A percentile compares a stretch with the other conserved stretches of the same genome.
phyloP scores from a whole-genome alignment of 2,888 invertebrate genomes.

The Heliothis peltigera region DNA sequence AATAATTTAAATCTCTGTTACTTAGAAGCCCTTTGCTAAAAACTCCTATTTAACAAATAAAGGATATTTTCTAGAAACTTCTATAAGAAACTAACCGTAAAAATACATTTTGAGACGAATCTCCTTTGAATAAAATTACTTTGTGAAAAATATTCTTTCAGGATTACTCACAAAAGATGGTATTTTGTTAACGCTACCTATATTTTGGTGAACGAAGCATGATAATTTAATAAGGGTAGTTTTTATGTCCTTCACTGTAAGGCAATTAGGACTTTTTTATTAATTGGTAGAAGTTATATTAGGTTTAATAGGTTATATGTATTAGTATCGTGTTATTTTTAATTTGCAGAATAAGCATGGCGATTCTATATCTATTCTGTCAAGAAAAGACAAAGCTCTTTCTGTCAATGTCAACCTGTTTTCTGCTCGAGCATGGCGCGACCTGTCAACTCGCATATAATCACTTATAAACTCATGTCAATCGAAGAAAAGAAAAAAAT shows the following conservation, averaged over 20 bases:
- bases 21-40: neutral
- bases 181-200: neutral
- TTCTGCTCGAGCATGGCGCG: no score
- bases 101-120: conserved; percentile 1
- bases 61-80: neutral
- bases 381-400: no score
- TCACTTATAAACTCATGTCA: no score
- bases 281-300: neutral
- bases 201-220: neutral
- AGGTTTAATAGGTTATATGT: no score
- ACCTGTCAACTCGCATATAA: no score
- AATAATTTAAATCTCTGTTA: neutral
- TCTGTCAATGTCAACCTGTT: no score
- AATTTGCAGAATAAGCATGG: no score
- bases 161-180: neutral
- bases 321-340: no score
- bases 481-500: no score
- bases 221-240: neutral
- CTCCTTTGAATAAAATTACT: neutral
- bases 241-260: neutral
- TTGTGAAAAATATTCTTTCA: neutral
- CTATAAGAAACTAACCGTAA: conserved; percentile 1
- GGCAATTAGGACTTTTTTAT: neutral
- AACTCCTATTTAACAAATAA: neutral
- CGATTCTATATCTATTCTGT: no score